Conservation (phyloP, 2,113 vertebrate genomes). For the Cynoglossus semilaevis region DNA sequence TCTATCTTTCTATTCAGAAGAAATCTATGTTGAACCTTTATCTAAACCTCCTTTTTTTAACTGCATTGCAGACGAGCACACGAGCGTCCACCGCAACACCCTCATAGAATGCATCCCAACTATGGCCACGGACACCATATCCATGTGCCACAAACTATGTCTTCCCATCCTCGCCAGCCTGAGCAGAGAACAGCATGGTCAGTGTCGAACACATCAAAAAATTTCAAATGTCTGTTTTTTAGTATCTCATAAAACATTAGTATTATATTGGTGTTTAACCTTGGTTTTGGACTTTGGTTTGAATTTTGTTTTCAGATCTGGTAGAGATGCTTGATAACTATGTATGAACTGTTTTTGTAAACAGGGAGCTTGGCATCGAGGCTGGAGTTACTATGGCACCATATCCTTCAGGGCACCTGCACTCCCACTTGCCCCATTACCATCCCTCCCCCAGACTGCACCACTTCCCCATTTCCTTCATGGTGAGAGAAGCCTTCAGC, state of each 20-base stretch:
- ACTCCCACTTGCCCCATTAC: slow-evolving; percentile 95
- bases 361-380: slow-evolving; percentile 97
- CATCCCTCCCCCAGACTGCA: slow-evolving; percentile 94
- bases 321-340: not conserved
- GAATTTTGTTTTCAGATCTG: not conserved
- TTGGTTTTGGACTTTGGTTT: no score
- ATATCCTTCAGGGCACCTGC: slow-evolving; percentile 90
- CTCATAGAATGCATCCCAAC: slow-evolving; percentile 98
- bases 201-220: slow-evolving; percentile 64
- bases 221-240: no score
- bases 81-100: slow-evolving; percentile 95
- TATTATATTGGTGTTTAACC: no score
- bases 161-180: slow-evolving; percentile 93
- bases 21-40: not conserved
- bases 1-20: not conserved
- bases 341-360: slow-evolving; percentile 24
- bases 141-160: slow-evolving; percentile 99
- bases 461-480: slow-evolving; percentile 92
- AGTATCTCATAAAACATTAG: no score
- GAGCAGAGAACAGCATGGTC: slow-evolving; percentile 95
- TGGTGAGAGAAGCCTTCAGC: slow-evolving; percentile 80
- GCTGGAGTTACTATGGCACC: slow-evolving; percentile 92
- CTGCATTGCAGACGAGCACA: slow-evolving; percentile 85
- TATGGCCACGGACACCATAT: slow-evolving; percentile 99
- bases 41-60: not conserved